phyloP scores from a whole-genome alignment of 2,888 invertebrate genomes.

The Drosophila nigricruria region DNA sequence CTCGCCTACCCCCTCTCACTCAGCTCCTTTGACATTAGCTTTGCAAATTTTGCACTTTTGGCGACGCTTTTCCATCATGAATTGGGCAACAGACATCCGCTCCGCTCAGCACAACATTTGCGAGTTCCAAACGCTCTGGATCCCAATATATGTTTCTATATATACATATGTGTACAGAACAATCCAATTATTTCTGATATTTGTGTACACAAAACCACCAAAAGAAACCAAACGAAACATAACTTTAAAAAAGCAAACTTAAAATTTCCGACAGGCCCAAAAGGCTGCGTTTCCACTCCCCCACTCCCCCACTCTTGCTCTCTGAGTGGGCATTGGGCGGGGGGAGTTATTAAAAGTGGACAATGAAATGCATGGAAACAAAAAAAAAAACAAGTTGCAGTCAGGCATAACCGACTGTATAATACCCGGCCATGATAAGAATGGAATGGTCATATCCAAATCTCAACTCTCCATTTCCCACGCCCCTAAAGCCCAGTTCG shows the following conservation, averaged over 20 bases:
- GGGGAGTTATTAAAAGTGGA: constrained; percentile 68
- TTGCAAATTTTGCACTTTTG: constrained; percentile 73
- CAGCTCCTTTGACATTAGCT: constrained; percentile 33
- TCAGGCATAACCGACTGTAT: not conserved
- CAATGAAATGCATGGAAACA: constrained; percentile 53
- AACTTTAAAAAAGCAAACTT: constrained; percentile 60
- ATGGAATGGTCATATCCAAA: not conserved
- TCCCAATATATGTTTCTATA: constrained; percentile 7
- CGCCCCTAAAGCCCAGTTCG: not conserved
- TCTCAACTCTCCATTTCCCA: not conserved
- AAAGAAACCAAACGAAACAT: constrained; percentile 39
- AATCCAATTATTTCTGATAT: constrained; percentile 37
- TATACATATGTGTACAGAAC: constrained; percentile 15
- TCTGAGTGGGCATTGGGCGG: not conserved
- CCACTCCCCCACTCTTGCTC: not conserved
- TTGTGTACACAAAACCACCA: constrained; percentile 2
- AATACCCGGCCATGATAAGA: not conserved
- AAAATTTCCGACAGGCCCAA: constrained; percentile 64
- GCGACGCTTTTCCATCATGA: constrained; percentile 65
- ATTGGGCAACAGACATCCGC: constrained; percentile 73
- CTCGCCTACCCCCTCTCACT: not conserved
- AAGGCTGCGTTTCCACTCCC: constrained; percentile 3
- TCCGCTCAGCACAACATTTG: constrained; percentile 32
- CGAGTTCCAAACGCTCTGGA: constrained; percentile 39
- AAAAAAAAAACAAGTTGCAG: not conserved